Conservation (phyloP, 2,113 vertebrate genomes). For the Erinaceus europaeus region DNA sequence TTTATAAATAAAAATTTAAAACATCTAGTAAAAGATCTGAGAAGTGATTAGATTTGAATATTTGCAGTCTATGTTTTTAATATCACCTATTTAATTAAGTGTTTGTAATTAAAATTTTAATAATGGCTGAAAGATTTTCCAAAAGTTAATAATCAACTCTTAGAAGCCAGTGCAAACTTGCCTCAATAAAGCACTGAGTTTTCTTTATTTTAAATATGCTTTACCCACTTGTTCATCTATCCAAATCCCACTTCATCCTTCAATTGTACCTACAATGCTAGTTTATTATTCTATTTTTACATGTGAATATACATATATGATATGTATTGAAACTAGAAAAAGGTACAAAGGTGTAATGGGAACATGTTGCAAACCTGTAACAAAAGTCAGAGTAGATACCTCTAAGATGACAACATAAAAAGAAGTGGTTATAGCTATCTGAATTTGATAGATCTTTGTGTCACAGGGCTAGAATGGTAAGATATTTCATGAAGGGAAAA, state of each 20-base stretch:
- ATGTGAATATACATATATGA: not conserved
- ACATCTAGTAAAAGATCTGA: not conserved
- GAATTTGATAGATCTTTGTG: not conserved
- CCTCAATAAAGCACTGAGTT: not conserved
- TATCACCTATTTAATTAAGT: slow-evolving; percentile 15
- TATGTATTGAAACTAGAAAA: not conserved
- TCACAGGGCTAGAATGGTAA: not conserved
- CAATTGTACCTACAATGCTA: not conserved
- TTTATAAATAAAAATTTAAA: no score
- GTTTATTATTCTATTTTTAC: not conserved
- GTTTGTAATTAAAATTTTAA: slow-evolving; percentile 40
- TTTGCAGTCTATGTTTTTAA: slow-evolving; percentile 15
- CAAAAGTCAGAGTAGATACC: not conserved
- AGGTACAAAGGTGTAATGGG: not conserved
- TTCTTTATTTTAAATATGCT: not conserved
- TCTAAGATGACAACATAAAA: not conserved
- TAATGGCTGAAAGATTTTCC: not conserved
- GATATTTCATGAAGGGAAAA: not conserved
- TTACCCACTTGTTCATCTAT: not conserved
- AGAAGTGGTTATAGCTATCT: not conserved
- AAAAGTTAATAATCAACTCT: not conserved
- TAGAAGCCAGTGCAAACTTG: not conserved
- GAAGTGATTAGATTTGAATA: not conserved
- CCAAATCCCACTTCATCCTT: not conserved
- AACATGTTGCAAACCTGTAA: not conserved